A percentile compares a stretch with the other conserved stretches of the same genome.
These are phyloP conservation scores for Lacanobia oleracea DNA, from an alignment of 2,888 invertebrate species.

Conservation along the genomic window DNA sequence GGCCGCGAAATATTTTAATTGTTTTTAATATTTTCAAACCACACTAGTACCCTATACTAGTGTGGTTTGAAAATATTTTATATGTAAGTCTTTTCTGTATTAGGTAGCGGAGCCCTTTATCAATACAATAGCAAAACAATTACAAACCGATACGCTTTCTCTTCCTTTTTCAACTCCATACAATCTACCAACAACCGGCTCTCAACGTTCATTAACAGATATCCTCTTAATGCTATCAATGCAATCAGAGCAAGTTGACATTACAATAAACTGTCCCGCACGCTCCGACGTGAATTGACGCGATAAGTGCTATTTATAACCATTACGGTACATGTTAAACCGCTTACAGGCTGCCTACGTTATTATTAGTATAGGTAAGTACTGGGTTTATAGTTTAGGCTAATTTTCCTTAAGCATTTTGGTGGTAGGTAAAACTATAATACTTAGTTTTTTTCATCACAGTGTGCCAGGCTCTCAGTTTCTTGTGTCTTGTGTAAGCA, in stretches of 20 bases:
- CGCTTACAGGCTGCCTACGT: constrained; percentile 12
- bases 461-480: too few relatives aligned
- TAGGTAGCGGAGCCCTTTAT: neutral
- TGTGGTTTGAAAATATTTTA: too few relatives aligned
- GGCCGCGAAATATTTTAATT: too few relatives aligned
- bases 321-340: constrained; percentile 53
- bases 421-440: neutral
- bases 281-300: constrained; percentile 24
- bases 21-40: too few relatives aligned
- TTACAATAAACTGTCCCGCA: constrained; percentile 49
- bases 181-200: neutral
- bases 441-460: too few relatives aligned
- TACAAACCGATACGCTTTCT: neutral
- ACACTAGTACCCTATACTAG: too few relatives aligned
- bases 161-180: neutral
- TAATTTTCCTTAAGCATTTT: constrained; percentile 35
- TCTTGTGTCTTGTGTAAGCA: too few relatives aligned
- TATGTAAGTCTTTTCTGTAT: neutral
- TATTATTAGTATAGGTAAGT: constrained; percentile 8
- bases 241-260: constrained; percentile 56
- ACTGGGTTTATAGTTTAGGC: constrained; percentile 5
- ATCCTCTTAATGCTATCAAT: constrained; percentile 38
- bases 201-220: constrained; percentile 33
- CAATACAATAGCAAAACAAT: neutral
- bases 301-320: constrained; percentile 64